These are phyloP conservation scores for Crenuchus spilurus DNA, from an alignment of 2,797 vertebrate genomes.

Conservation along the genomic window DNA sequence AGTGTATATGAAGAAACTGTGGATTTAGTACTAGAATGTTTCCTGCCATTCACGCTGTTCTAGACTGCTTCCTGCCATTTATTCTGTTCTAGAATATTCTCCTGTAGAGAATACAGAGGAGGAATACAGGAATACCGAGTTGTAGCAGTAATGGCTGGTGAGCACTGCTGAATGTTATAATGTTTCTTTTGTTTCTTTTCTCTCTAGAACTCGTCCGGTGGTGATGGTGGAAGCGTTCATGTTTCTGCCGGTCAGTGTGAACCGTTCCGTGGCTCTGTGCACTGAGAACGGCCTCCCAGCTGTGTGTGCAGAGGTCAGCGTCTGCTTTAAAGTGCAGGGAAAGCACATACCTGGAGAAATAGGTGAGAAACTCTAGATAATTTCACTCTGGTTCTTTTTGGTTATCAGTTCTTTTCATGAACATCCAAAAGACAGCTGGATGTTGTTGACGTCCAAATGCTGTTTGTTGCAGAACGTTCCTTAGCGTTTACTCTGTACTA, in stretches of 20 bases:
- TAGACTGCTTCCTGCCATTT: too few relatives aligned
- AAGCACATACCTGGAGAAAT: slow-evolving; percentile 81
- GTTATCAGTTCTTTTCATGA: too few relatives aligned
- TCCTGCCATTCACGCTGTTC: too few relatives aligned
- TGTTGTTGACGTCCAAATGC: too few relatives aligned
- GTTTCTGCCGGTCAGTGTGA: slow-evolving; percentile 81
- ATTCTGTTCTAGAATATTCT: too few relatives aligned
- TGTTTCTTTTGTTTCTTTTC: slow-evolving; percentile 36
- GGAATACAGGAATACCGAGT: too few relatives aligned
- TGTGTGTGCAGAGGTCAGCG: slow-evolving; percentile 81
- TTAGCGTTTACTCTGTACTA: too few relatives aligned
- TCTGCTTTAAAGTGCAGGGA: slow-evolving; percentile 88
- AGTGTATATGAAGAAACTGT: too few relatives aligned
- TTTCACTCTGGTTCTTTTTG: background rate
- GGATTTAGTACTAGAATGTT: too few relatives aligned
- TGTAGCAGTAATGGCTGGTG: background rate
- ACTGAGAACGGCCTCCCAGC: slow-evolving; percentile 78
- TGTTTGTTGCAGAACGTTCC: too few relatives aligned
- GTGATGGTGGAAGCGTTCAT: slow-evolving; percentile 85
- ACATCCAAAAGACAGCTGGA: too few relatives aligned
- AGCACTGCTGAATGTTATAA: background rate
- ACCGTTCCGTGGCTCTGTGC: slow-evolving; percentile 80
- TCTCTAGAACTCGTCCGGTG: slow-evolving; percentile 87
- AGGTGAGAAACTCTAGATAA: slow-evolving; percentile 70
- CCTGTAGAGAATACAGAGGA: too few relatives aligned